These are phyloP conservation scores for Drosophila niveifrons DNA, from an alignment of 2,888 invertebrate species.

Conservation along the genomic window DNA sequence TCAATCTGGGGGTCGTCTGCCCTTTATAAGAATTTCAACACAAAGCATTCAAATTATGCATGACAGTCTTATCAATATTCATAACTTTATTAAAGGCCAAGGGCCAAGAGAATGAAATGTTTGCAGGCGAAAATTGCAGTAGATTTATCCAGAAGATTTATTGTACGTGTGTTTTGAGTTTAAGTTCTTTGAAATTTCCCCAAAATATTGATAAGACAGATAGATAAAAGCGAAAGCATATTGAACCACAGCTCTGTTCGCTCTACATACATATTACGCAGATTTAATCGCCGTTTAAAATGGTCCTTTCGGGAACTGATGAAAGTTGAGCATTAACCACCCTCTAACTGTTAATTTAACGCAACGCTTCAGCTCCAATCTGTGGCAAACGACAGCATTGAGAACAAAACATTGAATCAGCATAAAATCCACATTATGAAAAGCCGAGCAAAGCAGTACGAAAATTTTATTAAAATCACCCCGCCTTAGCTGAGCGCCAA, in stretches of 20 bases:
- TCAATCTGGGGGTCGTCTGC: conserved; percentile 55
- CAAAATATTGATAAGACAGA: conserved; percentile 55
- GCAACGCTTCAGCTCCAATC: conserved; percentile 69
- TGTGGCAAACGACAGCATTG: conserved; percentile 37
- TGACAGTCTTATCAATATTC: conserved; percentile 69
- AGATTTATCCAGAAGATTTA: conserved; percentile 54
- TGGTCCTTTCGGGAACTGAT: conserved; percentile 13
- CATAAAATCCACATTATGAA: conserved; percentile 80
- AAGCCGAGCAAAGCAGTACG: conserved; percentile 47
- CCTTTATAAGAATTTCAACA: conserved; percentile 58
- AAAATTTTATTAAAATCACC: conserved; percentile 69
- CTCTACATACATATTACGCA: conserved; percentile 37
- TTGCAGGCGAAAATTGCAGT: conserved; percentile 11
- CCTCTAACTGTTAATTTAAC: conserved; percentile 69
- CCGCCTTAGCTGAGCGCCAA: conserved; percentile 46
- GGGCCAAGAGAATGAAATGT: background rate
- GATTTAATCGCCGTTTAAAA: conserved; percentile 45
- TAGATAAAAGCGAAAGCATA: conserved; percentile 7
- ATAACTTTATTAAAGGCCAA: conserved; percentile 62
- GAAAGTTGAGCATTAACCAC: background rate
- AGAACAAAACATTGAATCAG: conserved; percentile 77
- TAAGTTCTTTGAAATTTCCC: conserved; percentile 14
- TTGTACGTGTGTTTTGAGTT: conserved; percentile 24
- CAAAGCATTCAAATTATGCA: conserved; percentile 56
- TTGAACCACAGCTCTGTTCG: conserved; percentile 24